These are phyloP conservation scores for Alfaro cultratus DNA, from an alignment of 2,797 vertebrate genomes.

Conservation along the genomic window DNA sequence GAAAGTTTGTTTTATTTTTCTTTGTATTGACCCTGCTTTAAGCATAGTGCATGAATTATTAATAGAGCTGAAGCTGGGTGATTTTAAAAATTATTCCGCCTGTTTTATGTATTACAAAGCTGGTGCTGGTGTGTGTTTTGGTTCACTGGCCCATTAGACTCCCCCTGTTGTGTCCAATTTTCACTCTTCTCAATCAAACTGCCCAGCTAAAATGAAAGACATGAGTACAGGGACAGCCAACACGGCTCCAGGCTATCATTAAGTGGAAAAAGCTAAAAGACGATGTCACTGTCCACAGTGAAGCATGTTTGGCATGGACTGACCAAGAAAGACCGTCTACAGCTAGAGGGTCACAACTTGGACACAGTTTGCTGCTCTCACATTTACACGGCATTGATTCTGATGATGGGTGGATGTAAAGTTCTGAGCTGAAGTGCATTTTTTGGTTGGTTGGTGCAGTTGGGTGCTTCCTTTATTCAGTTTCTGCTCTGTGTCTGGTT, in stretches of 20 bases:
- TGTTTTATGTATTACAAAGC: neutral
- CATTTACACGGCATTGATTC: neutral
- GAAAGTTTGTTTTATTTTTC: neutral
- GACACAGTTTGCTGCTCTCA: neutral
- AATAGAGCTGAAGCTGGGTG: neutral
- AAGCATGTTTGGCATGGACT: neutral
- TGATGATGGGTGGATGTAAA: neutral
- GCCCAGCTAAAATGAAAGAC: neutral
- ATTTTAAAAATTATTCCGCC: neutral
- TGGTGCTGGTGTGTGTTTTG: neutral
- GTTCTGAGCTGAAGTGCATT: neutral
- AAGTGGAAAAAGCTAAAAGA: neutral
- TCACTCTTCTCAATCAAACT: neutral
- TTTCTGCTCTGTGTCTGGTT: slow-evolving; percentile 29
- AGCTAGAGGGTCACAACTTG: neutral
- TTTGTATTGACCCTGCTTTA: neutral
- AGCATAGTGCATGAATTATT: neutral
- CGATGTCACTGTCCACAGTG: neutral
- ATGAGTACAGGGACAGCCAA: neutral
- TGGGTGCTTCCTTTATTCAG: slow-evolving; percentile 2
- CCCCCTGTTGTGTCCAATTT: neutral
- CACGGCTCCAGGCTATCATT: neutral
- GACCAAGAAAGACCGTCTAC: neutral
- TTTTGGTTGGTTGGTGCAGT: slow-evolving; percentile 21
- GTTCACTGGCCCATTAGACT: neutral